Evolutionary conservation across 2,113 vertebrate genomes (phyloP).

Genomic region (Aythya baeri): DNA sequence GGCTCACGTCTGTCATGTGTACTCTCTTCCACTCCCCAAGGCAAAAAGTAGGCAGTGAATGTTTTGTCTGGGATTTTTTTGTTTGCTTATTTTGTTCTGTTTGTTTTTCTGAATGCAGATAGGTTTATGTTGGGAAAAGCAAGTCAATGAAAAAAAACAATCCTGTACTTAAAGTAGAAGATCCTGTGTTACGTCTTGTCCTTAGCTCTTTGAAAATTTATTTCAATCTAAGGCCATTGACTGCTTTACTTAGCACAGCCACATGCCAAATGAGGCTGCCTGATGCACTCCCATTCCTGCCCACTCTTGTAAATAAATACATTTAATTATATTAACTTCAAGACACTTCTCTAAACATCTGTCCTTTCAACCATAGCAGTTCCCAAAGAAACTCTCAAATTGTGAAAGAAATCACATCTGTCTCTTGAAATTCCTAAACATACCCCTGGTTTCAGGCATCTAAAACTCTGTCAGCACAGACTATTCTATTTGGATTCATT

Average conservation of each 20-base stretch:
- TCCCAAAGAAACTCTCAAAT: constrained; percentile 3
- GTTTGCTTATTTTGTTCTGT: not conserved
- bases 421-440: constrained; percentile 14
- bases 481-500: not conserved
- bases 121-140: not conserved
- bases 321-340: constrained; percentile 26
- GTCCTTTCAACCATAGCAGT: not conserved
- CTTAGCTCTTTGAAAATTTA: not conserved
- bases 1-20: not conserved
- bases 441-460: not conserved
- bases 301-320: constrained; percentile 7
- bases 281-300: not conserved
- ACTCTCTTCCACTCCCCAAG: not conserved
- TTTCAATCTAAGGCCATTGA: not conserved
- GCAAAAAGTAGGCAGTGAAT: not conserved
- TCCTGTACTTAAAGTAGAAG: not conserved
- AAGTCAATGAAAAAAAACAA: not conserved
- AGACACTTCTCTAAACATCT: not conserved
- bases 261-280: not conserved
- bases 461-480: not conserved
- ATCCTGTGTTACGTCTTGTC: not conserved
- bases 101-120: not conserved
- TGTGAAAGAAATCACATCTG: not conserved
- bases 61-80: not conserved
- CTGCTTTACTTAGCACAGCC: not conserved